Evolutionary conservation across 2,797 vertebrate species (phyloP).

Genomic region (Malacoraja senta): DNA sequence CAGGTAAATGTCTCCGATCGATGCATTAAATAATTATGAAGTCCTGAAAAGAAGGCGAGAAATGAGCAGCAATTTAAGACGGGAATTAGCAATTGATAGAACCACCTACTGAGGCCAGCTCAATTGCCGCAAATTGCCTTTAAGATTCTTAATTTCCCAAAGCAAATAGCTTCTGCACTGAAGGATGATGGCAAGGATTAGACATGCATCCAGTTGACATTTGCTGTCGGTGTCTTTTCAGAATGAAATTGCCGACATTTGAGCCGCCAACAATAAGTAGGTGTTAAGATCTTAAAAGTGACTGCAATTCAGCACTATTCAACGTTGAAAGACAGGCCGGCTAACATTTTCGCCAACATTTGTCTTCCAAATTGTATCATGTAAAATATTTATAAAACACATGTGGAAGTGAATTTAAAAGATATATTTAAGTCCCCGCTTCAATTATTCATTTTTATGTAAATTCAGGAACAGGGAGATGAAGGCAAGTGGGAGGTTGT

Average conservation of each 20-base stretch:
- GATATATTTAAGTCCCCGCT: conserved; percentile 9
- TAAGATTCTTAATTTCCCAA: conserved; percentile 37
- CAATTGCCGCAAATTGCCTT: conserved; percentile 47
- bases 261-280: conserved; percentile 4
- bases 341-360: conserved; percentile 28
- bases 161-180: conserved; percentile 35
- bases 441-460: conserved; percentile 30
- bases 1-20: conserved; percentile 1
- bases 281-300: conserved; percentile 35
- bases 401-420: conserved; percentile 37
- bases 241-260: conserved; percentile 32
- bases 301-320: conserved; percentile 16
- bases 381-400: conserved; percentile 39
- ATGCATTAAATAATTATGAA: conserved; percentile 7
- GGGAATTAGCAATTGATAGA: not conserved
- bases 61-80: not conserved
- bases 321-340: conserved; percentile 3
- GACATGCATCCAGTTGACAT: conserved; percentile 33
- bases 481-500: not conserved
- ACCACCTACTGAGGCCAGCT: conserved; percentile 68
- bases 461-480: conserved; percentile 22
- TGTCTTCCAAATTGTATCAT: conserved; percentile 33
- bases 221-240: conserved; percentile 24
- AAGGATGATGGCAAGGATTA: conserved; percentile 24
- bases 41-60: not conserved